A percentile compares a stretch with the other conserved stretches of the same genome.
Evolutionary conservation across 2,113 vertebrate genomes (phyloP).

Genomic region (Sorex fumeus): DNA sequence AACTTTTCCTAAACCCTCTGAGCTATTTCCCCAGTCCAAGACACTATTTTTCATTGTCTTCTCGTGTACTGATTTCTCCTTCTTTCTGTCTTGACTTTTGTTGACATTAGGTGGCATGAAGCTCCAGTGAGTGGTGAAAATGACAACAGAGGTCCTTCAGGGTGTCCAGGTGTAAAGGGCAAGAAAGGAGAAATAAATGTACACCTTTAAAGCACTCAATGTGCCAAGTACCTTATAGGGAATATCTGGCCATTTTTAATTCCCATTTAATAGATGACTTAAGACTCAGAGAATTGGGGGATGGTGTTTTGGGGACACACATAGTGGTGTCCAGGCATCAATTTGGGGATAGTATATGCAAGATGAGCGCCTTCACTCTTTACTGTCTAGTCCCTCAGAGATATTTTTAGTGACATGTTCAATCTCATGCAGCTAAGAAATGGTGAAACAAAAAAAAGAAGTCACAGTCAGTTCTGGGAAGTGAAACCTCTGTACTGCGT

Average conservation of each 20-base stretch:
- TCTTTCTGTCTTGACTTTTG: constrained; percentile 11
- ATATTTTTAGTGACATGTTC: constrained; percentile 48
- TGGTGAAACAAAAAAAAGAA: constrained; percentile 62
- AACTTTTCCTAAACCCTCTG: too few species aligned
- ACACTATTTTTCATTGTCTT: constrained; percentile 44
- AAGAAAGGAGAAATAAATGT: constrained; percentile 21
- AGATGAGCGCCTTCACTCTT: too few species aligned
- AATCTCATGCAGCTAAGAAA: constrained; percentile 6
- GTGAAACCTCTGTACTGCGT: constrained; percentile 45
- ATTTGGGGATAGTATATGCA: too few species aligned
- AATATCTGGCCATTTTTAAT: constrained; percentile 58
- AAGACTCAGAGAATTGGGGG: neutral
- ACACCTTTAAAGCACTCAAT: constrained; percentile 6
- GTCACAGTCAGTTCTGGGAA: constrained; percentile 62
- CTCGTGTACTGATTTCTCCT: constrained; percentile 12
- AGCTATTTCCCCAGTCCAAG: neutral
- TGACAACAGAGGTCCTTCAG: neutral
- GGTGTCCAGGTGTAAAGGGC: neutral
- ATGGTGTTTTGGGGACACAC: too few species aligned
- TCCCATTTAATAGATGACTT: constrained; percentile 51
- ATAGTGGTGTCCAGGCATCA: too few species aligned
- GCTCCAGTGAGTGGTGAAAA: constrained; percentile 17
- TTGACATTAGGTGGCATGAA: neutral
- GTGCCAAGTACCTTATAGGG: neutral
- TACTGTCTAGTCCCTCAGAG: too few species aligned